phyloP scores from a whole-genome alignment of 2,888 invertebrate genomes.

The Caenorhabditis sp. region DNA sequence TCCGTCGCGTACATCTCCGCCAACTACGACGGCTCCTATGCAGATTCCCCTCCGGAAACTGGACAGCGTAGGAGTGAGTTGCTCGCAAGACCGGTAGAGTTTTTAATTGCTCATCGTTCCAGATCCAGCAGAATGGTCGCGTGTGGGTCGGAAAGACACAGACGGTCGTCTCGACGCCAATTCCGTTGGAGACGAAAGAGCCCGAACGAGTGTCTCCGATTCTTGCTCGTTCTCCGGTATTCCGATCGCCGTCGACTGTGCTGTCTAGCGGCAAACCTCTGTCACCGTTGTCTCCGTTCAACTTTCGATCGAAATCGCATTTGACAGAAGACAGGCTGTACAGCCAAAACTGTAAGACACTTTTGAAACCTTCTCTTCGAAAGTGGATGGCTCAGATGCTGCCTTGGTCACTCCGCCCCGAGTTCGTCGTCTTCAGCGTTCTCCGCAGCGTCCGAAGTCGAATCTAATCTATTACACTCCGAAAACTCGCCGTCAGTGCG shows the following conservation, averaged over 20 bases:
- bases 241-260: conserved; percentile 21
- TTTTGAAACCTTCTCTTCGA: background rate
- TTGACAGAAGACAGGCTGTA: conserved; percentile 25
- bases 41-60: conserved; percentile 30
- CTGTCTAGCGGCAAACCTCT: background rate
- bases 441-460: conserved; percentile 12
- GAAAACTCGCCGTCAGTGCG: background rate
- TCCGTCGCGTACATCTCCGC: background rate
- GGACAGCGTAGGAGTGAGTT: conserved; percentile 36
- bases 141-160: conserved; percentile 47
- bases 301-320: conserved; percentile 49
- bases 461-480: conserved; percentile 43
- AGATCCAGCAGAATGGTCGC: conserved; percentile 33
- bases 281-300: conserved; percentile 11
- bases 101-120: no score
- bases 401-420: conserved; percentile 43
- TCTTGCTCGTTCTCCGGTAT: conserved; percentile 32
- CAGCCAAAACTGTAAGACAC: conserved; percentile 31
- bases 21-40: no score
- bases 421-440: conserved; percentile 10
- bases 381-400: background rate
- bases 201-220: conserved; percentile 30
- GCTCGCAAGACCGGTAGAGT: no score
- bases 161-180: conserved; percentile 24
- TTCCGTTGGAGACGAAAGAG: conserved; percentile 2